Conservation (phyloP, 2,113 vertebrate species). For the Actenoides lindsayi region DNA sequence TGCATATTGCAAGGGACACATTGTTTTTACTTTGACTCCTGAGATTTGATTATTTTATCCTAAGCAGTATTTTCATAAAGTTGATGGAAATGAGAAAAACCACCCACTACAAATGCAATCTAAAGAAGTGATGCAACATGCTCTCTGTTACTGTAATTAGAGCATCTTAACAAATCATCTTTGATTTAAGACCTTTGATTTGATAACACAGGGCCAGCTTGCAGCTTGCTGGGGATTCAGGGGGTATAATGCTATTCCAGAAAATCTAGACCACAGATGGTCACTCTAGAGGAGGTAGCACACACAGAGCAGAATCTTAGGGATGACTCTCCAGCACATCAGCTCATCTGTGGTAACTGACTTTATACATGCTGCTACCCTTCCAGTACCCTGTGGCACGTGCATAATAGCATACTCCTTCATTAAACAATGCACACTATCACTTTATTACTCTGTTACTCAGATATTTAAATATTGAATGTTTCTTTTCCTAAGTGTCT, state of each 20-base stretch:
- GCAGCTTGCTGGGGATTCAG: background rate
- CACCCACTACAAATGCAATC: background rate
- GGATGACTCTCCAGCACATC: background rate
- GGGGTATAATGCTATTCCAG: background rate
- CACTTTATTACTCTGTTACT: background rate
- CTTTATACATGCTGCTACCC: background rate
- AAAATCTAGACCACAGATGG: constrained; percentile 34
- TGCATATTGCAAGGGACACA: background rate
- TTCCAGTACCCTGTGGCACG: background rate
- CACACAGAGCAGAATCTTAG: background rate
- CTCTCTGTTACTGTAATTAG: background rate
- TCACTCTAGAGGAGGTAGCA: background rate
- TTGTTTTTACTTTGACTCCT: background rate
- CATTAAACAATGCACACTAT: background rate
- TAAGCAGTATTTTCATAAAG: background rate
- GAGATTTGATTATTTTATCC: background rate
- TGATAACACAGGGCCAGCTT: background rate
- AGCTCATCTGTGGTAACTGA: background rate
- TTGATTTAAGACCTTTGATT: constrained; percentile 22
- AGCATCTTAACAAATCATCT: constrained; percentile 4
- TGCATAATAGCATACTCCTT: background rate
- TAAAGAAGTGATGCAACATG: background rate
- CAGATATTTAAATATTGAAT: background rate
- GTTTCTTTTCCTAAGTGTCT: background rate
- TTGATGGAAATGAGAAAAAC: background rate